A percentile compares a stretch with the other conserved stretches of the same genome.
These are phyloP conservation scores for Loripinus fragilis DNA, from an alignment of 2,888 invertebrate genomes.

Conservation along the genomic window DNA sequence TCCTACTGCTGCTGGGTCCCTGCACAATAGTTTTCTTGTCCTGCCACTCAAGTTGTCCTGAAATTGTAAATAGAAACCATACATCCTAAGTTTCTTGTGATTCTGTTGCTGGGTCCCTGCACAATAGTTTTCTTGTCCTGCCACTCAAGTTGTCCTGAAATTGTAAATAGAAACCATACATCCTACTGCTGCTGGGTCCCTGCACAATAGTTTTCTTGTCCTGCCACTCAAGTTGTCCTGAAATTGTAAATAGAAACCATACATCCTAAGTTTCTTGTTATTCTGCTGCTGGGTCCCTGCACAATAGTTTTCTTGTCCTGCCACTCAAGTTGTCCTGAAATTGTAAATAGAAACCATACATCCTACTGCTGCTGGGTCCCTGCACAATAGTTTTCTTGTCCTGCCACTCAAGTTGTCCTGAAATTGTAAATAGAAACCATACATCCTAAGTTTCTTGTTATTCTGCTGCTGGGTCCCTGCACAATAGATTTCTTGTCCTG, in stretches of 20 bases:
- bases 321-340: too few species aligned
- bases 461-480: too few species aligned
- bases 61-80: neutral
- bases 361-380: conserved; percentile 84
- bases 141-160: too few species aligned
- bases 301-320: too few species aligned
- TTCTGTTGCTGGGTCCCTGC: too few species aligned
- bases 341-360: conserved; percentile 92
- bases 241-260: neutral
- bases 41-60: conserved; percentile 91
- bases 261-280: too few species aligned
- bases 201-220: conserved; percentile 90
- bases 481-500: too few species aligned
- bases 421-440: neutral
- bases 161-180: conserved; percentile 92
- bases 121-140: too few species aligned
- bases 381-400: conserved; percentile 90
- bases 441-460: too few species aligned
- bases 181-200: conserved; percentile 84
- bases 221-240: conserved; percentile 91
- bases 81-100: too few species aligned
- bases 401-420: conserved; percentile 91
- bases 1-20: conserved; percentile 84
- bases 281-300: too few species aligned
- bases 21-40: conserved; percentile 90